phyloP scores from a whole-genome alignment of 2,888 invertebrate genomes.

The Drosophila recens region DNA sequence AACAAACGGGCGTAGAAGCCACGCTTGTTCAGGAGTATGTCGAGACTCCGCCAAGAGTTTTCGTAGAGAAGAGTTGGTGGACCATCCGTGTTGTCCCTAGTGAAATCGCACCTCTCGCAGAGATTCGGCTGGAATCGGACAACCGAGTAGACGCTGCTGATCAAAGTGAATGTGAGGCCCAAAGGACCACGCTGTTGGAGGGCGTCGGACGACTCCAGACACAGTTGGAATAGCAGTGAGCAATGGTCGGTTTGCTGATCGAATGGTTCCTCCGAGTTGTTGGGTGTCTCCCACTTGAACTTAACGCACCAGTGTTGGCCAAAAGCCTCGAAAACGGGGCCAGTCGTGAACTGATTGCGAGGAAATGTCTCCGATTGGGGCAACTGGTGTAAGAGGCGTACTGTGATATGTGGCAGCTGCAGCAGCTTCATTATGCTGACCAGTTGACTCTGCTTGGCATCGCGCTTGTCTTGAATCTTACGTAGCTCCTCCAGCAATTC shows the following conservation, averaged over 20 bases:
- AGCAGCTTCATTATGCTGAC: slow-evolving; percentile 22
- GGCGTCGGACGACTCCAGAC: background rate
- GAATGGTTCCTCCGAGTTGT: background rate
- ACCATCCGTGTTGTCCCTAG: background rate
- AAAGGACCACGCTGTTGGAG: background rate
- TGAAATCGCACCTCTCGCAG: slow-evolving; percentile 39
- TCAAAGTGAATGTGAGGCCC: slow-evolving; percentile 35
- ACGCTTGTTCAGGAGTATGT: slow-evolving; percentile 20
- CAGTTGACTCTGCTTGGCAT: background rate
- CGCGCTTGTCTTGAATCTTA: background rate
- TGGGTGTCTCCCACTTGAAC: slow-evolving; percentile 23
- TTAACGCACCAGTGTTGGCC: slow-evolving; percentile 32
- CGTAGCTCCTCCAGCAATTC: slow-evolving; percentile 29
- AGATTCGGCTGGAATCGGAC: slow-evolving; percentile 45
- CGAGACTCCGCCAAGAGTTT: slow-evolving; percentile 17
- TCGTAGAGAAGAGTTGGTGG: slow-evolving; percentile 33
- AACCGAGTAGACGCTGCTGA: slow-evolving; percentile 35
- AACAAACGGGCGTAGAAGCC: slow-evolving; percentile 49
- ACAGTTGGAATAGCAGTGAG: slow-evolving; percentile 22
- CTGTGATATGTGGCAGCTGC: slow-evolving; percentile 23
- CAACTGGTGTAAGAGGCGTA: slow-evolving; percentile 34
- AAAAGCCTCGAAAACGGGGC: slow-evolving; percentile 19
- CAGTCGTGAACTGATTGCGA: background rate
- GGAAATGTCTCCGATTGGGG: slow-evolving; percentile 15
- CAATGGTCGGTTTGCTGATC: background rate